Conservation (phyloP, 2,113 vertebrate genomes). For the Hypomesus transpacificus region DNA sequence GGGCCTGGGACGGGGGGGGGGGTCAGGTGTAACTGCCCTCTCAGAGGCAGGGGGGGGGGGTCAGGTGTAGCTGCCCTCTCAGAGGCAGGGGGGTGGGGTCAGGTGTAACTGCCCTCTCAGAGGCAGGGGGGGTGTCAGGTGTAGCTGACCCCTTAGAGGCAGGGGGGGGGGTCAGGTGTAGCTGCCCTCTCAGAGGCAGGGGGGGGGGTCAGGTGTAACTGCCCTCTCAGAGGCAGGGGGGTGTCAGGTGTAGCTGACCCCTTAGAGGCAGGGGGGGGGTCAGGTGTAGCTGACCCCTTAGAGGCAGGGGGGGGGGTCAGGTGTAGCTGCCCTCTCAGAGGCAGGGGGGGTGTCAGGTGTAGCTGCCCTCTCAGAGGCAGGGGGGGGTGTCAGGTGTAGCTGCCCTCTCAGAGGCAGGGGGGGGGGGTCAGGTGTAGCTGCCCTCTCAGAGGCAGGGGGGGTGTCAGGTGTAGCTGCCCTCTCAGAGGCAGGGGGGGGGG, state of each 20-base stretch:
- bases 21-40: constrained; percentile 39
- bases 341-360: constrained; percentile 30
- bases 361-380: too few species aligned
- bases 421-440: constrained; percentile 34
- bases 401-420: constrained; percentile 44
- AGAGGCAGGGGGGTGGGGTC: constrained; percentile 7
- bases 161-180: constrained; percentile 37
- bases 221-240: constrained; percentile 14
- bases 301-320: constrained; percentile 40
- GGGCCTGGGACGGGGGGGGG: background rate
- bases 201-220: constrained; percentile 35
- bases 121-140: constrained; percentile 31
- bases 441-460: constrained; percentile 33
- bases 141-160: constrained; percentile 37
- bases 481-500: constrained; percentile 36
- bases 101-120: constrained; percentile 13
- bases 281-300: constrained; percentile 28
- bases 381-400: constrained; percentile 23
- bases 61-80: too few species aligned
- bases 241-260: constrained; percentile 23
- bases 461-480: constrained; percentile 20
- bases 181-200: constrained; percentile 44
- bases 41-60: constrained; percentile 40
- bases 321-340: constrained; percentile 16
- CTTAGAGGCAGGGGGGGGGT: constrained; percentile 32